Percentiles rank a stretch among this genome's conserved stretches.
Evolutionary conservation across 2,113 vertebrate genomes (phyloP).

Genomic region (Ivindomyrus marchei): DNA sequence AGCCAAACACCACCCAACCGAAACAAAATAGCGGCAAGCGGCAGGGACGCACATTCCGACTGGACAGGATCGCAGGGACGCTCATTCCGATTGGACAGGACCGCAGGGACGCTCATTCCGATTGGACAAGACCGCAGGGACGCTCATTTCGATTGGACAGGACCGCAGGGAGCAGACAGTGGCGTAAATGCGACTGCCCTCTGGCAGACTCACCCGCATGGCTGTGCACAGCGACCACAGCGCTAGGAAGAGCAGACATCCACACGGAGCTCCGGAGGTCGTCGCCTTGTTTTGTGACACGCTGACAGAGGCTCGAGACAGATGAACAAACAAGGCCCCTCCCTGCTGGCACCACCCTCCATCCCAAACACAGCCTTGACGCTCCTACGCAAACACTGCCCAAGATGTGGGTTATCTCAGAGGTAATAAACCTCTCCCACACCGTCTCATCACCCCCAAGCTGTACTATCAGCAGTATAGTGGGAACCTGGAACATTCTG

Average conservation of each 20-base stretch:
- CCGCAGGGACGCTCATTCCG: background rate
- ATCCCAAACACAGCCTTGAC: background rate
- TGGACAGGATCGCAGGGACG: background rate
- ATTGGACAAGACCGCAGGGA: background rate
- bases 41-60: background rate
- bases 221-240: background rate
- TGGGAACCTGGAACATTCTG: background rate
- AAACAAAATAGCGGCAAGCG: background rate
- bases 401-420: background rate
- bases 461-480: background rate
- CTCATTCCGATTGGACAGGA: background rate
- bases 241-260: background rate
- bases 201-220: background rate
- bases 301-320: background rate
- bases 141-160: background rate
- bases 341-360: background rate
- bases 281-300: background rate
- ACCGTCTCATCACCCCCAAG: background rate
- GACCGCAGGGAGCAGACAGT: background rate
- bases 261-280: background rate
- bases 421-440: background rate
- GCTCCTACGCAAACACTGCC: background rate
- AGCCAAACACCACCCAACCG: background rate
- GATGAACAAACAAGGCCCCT: slow-evolving; percentile 8
- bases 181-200: background rate